Evolutionary conservation across 2,797 vertebrate species (phyloP).

Genomic region (Onychomys leucogaster): DNA sequence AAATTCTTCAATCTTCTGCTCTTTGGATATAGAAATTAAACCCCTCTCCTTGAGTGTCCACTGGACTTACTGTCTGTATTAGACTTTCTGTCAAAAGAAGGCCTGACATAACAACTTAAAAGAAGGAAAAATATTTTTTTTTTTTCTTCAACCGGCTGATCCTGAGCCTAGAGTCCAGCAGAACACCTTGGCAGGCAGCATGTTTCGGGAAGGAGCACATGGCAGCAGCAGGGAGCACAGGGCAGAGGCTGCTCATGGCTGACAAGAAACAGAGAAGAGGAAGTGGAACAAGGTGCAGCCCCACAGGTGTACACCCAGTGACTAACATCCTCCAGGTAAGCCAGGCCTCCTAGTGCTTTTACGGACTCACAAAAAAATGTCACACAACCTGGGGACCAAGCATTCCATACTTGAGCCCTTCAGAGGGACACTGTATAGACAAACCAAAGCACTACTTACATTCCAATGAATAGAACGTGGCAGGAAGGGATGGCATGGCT

Average conservation of each 20-base stretch:
- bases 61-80: neutral
- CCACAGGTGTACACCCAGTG: neutral
- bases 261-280: neutral
- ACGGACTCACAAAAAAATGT: neutral
- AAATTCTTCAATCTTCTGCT: neutral
- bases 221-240: neutral
- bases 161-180: neutral
- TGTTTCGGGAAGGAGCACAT: neutral
- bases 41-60: neutral
- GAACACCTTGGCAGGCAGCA: neutral
- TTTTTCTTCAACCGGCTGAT: neutral
- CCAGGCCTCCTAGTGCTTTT: neutral
- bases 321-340: neutral
- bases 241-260: neutral
- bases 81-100: neutral
- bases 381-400: neutral
- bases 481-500: neutral
- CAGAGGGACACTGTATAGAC: neutral
- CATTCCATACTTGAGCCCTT: neutral
- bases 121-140: neutral
- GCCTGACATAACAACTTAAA: neutral
- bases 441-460: neutral
- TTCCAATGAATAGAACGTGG: neutral
- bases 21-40: neutral
- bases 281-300: neutral